Base-by-base conservation (phyloP, 2,888 invertebrate genomes). In the Coelogynopora nodosa region DNA sequence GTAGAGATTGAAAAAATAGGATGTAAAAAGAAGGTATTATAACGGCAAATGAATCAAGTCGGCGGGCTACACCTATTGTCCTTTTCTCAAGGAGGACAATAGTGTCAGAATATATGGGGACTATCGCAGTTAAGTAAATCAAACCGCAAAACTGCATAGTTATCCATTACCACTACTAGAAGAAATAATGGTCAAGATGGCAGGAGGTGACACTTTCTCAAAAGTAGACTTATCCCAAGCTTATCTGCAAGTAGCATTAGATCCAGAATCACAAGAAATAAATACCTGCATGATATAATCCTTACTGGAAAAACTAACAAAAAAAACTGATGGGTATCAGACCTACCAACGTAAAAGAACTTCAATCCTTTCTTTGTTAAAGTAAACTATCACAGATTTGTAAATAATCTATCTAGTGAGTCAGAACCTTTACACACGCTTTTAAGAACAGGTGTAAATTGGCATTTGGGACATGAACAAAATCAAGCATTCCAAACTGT, bases 221-320 rank as follows among this genome's bases (percentile, higher is more conserved):
- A 82, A 82, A 23, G 13, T 82, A 82, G 82, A 82, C 23, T 82
- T 82, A 30, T 82, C 82, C 18, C 82, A 82, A 82, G 82, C 82
- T 10, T 82, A 82, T 30, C 31, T 82, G 28, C 82, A 82, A 82
- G n/a, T 82, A 23, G 2, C 18, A 29, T 30, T 82, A 82, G 82
- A 82, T 29, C 30, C 29, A 13, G 82, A 82, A 82, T 30, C 30
- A 29, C 82, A 82, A 82, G 82, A 82, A 82, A 29, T 82, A 18
- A 27, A 29, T 82, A 82, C 82, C 29, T n/a, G n/a, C n/a, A n/a
- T n/a, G n/a, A n/a, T n/a, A n/a, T n/a, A n/a, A n/a, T n/a, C n/a
- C n/a, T n/a, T n/a, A n/a, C n/a, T n/a, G n/a, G n/a, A n/a, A n/a
- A n/a, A n/a, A n/a, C n/a, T n/a, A n/a, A n/a, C n/a, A n/a, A n/a